These are phyloP conservation scores for Isurus oxyrinchus DNA, from an alignment of 2,113 vertebrate genomes.

Conservation along the genomic window DNA sequence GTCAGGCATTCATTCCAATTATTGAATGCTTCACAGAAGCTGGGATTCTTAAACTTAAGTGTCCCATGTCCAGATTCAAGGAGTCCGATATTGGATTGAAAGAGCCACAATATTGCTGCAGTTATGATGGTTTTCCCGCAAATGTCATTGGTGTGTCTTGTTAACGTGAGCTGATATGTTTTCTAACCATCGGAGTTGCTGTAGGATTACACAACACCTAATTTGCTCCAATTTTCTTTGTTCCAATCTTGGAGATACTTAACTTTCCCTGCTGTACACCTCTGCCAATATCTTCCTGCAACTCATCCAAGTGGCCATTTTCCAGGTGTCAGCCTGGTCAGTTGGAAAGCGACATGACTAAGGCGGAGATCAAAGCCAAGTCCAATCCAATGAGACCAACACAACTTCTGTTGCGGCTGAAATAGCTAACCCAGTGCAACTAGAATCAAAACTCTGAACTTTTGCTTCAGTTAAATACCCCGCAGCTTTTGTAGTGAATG, in stretches of 20 bases:
- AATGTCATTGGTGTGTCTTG: neutral
- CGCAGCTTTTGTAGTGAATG: neutral
- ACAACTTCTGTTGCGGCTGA: neutral
- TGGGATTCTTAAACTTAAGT: neutral
- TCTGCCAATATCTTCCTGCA: neutral
- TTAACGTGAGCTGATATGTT: neutral
- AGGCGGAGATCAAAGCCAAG: neutral
- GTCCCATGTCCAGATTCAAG: neutral
- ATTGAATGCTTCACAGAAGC: neutral
- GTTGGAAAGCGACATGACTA: neutral
- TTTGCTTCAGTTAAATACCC: neutral
- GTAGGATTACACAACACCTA: neutral
- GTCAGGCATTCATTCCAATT: neutral
- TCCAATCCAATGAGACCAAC: neutral
- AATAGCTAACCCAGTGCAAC: neutral
- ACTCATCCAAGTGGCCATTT: neutral
- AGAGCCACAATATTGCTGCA: neutral
- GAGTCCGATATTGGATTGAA: neutral
- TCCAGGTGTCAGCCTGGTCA: neutral
- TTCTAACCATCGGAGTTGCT: neutral
- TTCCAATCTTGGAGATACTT: neutral
- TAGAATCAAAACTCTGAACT: neutral
- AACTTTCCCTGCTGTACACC: too few relatives aligned
- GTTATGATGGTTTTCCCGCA: neutral
- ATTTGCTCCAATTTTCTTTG: neutral